Percentiles rank a stretch among this genome's conserved stretches.
phyloP scores from a whole-genome alignment of 2,113 vertebrate species.

The Gallinago paraguaiae region DNA sequence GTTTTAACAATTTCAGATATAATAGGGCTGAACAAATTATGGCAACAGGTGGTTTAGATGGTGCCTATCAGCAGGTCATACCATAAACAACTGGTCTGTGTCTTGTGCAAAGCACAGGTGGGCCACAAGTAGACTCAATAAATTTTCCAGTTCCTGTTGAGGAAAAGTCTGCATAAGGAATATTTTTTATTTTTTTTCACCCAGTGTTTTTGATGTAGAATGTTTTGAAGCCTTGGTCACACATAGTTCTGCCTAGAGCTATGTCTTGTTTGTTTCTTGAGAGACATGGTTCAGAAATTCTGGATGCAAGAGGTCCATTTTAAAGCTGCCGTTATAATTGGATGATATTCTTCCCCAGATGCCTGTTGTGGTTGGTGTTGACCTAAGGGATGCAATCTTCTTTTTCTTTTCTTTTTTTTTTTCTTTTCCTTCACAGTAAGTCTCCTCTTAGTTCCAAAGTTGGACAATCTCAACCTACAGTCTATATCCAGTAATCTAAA shows the following conservation, averaged over 20 bases:
- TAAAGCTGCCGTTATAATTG: neutral
- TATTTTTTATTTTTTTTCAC: neutral
- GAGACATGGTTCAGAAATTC: neutral
- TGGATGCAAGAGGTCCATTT: neutral
- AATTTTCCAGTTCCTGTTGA: neutral
- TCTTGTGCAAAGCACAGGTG: neutral
- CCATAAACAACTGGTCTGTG: neutral
- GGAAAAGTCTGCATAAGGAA: neutral
- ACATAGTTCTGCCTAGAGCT: neutral
- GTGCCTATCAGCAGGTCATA: neutral
- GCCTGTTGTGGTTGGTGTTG: neutral
- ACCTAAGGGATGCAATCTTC: neutral
- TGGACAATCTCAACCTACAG: neutral
- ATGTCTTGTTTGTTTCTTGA: neutral
- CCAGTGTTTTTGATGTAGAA: neutral
- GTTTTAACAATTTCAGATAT: neutral
- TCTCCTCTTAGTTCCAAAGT: neutral
- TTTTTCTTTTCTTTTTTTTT: neutral
- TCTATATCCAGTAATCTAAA: neutral
- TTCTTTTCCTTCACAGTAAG: neutral
- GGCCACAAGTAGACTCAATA: neutral
- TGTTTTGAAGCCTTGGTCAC: neutral
- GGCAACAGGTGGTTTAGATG: neutral
- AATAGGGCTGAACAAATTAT: neutral
- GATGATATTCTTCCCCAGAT: neutral